Evolutionary conservation across 1,140 invertebrate genomes (phyloP).

Genomic region (Augochlora pura): DNA sequence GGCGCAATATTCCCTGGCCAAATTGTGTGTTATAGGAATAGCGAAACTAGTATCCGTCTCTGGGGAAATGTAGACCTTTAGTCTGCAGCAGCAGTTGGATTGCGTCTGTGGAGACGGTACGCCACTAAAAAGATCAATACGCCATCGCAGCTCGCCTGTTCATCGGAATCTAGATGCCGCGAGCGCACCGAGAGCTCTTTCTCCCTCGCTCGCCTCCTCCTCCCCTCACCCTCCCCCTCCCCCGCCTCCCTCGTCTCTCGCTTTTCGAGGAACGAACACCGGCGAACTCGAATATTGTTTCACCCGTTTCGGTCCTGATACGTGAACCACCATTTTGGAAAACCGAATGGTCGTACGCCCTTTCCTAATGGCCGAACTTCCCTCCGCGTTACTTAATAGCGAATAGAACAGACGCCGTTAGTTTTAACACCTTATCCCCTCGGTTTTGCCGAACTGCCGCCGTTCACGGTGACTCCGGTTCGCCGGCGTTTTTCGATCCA

Average conservation of each 20-base stretch:
- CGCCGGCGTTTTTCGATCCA: no score
- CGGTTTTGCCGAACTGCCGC: neutral
- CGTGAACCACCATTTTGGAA: constrained; percentile 5
- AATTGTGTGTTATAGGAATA: constrained; percentile 80
- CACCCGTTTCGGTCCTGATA: neutral
- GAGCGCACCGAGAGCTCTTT: constrained; percentile 57
- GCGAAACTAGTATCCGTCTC: constrained; percentile 78
- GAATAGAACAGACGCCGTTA: neutral
- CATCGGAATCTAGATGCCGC: constrained; percentile 74
- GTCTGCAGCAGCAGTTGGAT: constrained; percentile 74
- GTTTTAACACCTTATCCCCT: constrained; percentile 3
- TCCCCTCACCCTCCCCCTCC: no score
- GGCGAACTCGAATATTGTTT: constrained; percentile 12
- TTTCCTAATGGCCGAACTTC: neutral
- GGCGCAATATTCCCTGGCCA: constrained; percentile 68
- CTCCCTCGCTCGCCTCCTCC: constrained; percentile 34
- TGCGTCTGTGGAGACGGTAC: constrained; percentile 76
- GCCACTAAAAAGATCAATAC: constrained; percentile 81
- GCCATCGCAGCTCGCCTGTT: constrained; percentile 73
- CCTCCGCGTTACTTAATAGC: neutral
- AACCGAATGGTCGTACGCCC: neutral
- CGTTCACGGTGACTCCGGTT: no score
- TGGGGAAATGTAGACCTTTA: constrained; percentile 80
- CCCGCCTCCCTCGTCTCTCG: neutral
- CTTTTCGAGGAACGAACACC: constrained; percentile 12